A percentile compares a stretch with the other conserved stretches of the same genome.
Conservation (phyloP, 2,113 vertebrate species). For the Gallinago undulata region DNA sequence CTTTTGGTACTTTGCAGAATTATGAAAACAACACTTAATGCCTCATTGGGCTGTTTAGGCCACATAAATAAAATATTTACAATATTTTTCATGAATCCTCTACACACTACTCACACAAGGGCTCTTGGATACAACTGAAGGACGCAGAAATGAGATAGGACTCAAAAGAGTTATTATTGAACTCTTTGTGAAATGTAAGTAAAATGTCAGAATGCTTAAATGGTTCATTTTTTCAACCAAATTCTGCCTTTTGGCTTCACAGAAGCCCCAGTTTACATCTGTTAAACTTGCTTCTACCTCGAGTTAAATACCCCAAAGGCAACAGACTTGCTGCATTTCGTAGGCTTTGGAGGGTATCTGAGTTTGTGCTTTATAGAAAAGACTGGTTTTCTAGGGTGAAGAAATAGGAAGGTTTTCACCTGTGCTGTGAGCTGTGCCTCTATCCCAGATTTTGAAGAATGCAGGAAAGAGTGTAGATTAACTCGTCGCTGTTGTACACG, state of each 20-base stretch:
- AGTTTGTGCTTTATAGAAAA: neutral
- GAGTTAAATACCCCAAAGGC: neutral
- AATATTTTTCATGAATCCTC: neutral
- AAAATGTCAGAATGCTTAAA: neutral
- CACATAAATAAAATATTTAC: neutral
- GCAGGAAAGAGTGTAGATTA: neutral
- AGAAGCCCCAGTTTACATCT: neutral
- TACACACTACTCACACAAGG: neutral
- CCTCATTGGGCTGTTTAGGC: neutral
- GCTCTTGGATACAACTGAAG: neutral
- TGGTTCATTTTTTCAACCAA: neutral
- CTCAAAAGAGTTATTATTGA: neutral
- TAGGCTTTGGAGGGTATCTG: neutral
- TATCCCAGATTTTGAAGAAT: neutral
- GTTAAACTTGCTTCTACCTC: neutral
- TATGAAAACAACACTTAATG: neutral
- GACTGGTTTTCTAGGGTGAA: neutral
- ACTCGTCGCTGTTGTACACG: rapidly evolving
- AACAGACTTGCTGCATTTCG: neutral
- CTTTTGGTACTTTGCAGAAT: neutral
- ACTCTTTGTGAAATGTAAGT: neutral
- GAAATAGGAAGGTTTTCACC: neutral
- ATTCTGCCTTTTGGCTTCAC: neutral
- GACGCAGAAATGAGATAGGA: neutral
- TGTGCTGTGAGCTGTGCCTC: neutral